These are phyloP conservation scores for Uria lomvia DNA, from an alignment of 2,113 vertebrate genomes.

Conservation along the genomic window DNA sequence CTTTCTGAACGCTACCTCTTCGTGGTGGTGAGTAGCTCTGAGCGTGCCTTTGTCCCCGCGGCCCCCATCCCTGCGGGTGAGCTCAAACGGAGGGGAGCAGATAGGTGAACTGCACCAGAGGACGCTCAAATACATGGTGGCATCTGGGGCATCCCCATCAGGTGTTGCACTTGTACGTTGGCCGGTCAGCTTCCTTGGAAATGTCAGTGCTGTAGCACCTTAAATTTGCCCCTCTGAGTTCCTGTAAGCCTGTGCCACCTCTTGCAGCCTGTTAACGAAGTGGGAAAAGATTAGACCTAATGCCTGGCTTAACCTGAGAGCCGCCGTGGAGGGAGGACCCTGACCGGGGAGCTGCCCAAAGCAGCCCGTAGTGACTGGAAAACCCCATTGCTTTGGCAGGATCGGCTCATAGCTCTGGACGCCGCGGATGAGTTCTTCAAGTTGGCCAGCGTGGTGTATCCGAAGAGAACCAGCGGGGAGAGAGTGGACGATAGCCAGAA, in stretches of 20 bases:
- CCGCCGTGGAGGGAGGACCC: not conserved
- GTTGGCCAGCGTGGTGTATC: constrained; percentile 81
- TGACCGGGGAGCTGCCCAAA: not conserved
- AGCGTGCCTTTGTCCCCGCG: accelerated
- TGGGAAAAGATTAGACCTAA: not conserved
- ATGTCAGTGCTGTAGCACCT: not conserved
- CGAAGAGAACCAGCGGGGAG: constrained; percentile 60
- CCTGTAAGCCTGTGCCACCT: not conserved
- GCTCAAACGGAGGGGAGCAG: accelerated
- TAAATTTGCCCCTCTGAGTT: not conserved
- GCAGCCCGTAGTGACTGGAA: accelerated
- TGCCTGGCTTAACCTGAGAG: not conserved
- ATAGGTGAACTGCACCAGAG: not conserved
- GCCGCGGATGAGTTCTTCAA: constrained; percentile 88
- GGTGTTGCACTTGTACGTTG: not conserved
- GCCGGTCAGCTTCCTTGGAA: not conserved
- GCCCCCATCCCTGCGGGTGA: not conserved
- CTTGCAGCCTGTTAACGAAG: not conserved
- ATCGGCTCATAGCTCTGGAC: constrained; percentile 87
- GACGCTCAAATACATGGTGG: not conserved
- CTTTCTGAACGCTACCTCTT: constrained; percentile 84
- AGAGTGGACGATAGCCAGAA: not conserved
- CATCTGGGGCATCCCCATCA: not conserved
- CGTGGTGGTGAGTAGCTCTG: constrained; percentile 78
- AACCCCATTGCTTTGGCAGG: constrained; percentile 59